Percentiles rank a stretch among this genome's conserved stretches.
Evolutionary conservation across 2,888 invertebrate genomes (phyloP).

Genomic region (Crematogaster levior): DNA sequence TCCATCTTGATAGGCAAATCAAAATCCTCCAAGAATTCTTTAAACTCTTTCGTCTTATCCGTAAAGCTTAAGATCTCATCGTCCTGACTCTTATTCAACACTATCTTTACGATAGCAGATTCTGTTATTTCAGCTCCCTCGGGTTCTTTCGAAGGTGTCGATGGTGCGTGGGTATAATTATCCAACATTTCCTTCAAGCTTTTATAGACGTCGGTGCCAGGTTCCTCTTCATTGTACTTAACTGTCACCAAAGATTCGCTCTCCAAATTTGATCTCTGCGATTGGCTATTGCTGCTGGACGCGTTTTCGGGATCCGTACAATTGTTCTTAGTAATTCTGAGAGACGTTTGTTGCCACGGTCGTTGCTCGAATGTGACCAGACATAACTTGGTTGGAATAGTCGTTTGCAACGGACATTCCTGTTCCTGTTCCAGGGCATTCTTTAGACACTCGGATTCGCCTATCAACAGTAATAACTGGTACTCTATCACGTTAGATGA

Average conservation of each 20-base stretch:
- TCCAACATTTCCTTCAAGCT: conserved; percentile 63
- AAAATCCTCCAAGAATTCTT: conserved; percentile 80
- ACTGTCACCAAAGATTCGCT: conserved; percentile 55
- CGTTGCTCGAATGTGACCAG: conserved; percentile 80
- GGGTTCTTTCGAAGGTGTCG: conserved; percentile 12
- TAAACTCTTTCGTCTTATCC: conserved; percentile 80
- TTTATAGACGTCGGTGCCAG: conserved; percentile 53
- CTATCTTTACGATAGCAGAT: conserved; percentile 65
- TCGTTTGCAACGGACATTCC: conserved; percentile 77
- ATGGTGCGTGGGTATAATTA: conserved; percentile 53
- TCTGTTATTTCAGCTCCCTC: conserved; percentile 68
- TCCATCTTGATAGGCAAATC: conserved; percentile 73
- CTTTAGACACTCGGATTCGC: conserved; percentile 80
- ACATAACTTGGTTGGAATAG: conserved; percentile 77
- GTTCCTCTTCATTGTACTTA: conserved; percentile 23
- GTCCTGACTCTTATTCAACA: conserved; percentile 65
- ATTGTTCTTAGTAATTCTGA: conserved; percentile 80
- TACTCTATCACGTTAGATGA: conserved; percentile 80
- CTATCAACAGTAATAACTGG: conserved; percentile 79
- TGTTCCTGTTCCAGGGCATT: conserved; percentile 74
- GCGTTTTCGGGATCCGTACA: conserved; percentile 76
- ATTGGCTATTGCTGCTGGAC: neutral
- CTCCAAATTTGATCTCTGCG: conserved; percentile 54
- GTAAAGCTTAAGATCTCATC: conserved; percentile 66
- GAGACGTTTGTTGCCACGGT: conserved; percentile 77